These are phyloP conservation scores for Pachydiplax longipennis DNA, from an alignment of 2,888 invertebrate genomes.

Conservation along the genomic window DNA sequence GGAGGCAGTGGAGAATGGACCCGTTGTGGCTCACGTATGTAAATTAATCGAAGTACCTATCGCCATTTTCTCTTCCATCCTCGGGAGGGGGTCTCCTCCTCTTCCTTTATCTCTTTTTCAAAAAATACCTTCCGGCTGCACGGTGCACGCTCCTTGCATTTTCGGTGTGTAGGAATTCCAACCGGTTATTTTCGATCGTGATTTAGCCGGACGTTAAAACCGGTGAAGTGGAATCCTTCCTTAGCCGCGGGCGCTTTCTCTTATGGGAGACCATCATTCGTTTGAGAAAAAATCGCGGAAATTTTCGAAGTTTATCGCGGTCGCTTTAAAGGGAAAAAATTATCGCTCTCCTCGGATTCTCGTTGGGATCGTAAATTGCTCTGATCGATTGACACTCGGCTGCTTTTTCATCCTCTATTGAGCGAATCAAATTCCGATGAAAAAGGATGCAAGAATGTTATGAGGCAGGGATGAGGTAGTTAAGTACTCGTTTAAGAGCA, in stretches of 20 bases:
- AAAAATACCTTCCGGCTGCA: not conserved
- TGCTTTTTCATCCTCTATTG: no score
- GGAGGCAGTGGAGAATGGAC: not conserved
- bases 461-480: no score
- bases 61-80: not conserved
- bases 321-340: no score
- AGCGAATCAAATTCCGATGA: no score
- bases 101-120: not conserved
- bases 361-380: no score
- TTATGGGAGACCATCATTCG: not conserved
- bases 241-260: not conserved
- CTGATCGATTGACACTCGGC: no score
- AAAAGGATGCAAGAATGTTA: no score
- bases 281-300: not conserved
- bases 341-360: no score
- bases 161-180: not conserved
- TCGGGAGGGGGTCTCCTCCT: not conserved
- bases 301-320: not conserved
- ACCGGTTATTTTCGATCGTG: not conserved
- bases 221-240: not conserved
- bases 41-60: not conserved
- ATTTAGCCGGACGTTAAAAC: not conserved
- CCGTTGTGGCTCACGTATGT: not conserved
- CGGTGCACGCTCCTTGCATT: not conserved
- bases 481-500: no score